phyloP scores from a whole-genome alignment of 2,113 vertebrate species.

The Platichthys flesus region DNA sequence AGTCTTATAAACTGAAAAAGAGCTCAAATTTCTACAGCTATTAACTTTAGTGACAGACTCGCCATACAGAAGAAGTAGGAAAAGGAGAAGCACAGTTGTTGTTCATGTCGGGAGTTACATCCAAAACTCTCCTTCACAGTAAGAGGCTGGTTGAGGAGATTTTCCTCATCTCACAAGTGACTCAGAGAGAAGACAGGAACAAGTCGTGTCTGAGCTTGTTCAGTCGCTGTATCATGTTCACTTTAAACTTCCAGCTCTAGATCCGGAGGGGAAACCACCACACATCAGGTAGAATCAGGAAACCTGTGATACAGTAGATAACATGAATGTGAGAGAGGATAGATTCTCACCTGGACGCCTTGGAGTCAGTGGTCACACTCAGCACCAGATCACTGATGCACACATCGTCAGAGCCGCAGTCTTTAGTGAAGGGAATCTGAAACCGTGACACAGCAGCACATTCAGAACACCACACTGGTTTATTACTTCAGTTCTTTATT shows the following conservation, averaged over 20 bases:
- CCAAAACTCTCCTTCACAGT: not conserved
- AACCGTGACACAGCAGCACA: not conserved
- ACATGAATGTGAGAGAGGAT: not conserved
- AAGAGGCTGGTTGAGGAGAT: not conserved
- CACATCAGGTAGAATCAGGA: not conserved
- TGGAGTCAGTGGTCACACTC: constrained; percentile 75
- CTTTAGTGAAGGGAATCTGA: constrained; percentile 91
- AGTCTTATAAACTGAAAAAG: too few species aligned
- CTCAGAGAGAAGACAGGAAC: not conserved
- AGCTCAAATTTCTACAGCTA: too few species aligned
- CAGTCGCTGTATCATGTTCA: not conserved
- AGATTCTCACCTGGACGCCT: constrained; percentile 76
- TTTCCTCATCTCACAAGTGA: not conserved
- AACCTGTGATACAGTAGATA: not conserved
- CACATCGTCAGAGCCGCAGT: constrained; percentile 90
- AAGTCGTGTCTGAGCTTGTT: constrained; percentile 5
- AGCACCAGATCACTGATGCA: constrained; percentile 89
- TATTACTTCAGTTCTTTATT: not conserved
- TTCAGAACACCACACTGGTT: not conserved
- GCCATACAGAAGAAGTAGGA: not conserved
- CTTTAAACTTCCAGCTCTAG: not conserved
- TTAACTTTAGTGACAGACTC: too few species aligned
- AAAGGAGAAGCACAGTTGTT: not conserved
- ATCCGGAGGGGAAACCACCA: not conserved
- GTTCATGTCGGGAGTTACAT: too few species aligned